Conservation (phyloP, 2,113 vertebrate genomes). For the Formicarius rufipectus region DNA sequence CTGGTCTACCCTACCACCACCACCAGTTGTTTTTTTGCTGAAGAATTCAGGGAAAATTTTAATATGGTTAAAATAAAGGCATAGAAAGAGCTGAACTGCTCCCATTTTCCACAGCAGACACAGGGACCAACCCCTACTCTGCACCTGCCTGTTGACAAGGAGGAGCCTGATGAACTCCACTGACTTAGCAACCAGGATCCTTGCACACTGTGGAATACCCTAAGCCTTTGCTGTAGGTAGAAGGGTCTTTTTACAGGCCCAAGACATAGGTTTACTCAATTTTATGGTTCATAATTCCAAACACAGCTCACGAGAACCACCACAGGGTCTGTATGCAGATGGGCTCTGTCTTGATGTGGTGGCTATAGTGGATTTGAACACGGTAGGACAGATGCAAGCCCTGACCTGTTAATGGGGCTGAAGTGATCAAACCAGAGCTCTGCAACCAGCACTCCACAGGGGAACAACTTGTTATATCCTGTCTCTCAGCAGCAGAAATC, state of each 20-base stretch:
- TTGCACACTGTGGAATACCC: not conserved
- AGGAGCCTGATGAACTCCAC: accelerated
- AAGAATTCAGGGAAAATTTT: not conserved
- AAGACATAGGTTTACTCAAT: not conserved
- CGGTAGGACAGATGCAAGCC: not conserved
- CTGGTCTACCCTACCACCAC: not conserved
- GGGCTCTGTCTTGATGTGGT: accelerated
- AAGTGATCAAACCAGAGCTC: not conserved
- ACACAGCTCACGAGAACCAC: not conserved
- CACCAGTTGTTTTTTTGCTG: not conserved
- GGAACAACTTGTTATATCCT: not conserved
- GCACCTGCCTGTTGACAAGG: not conserved
- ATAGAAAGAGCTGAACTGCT: not conserved
- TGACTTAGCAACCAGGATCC: not conserved
- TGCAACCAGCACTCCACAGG: not conserved
- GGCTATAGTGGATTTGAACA: not conserved
- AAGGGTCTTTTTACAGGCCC: not conserved
- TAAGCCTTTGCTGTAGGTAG: not conserved
- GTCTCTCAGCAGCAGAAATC: not conserved
- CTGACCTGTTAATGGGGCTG: not conserved
- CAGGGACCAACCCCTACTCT: not conserved
- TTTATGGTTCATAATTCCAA: not conserved
- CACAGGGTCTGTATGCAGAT: not conserved
- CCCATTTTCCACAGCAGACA: not conserved
- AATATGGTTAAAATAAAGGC: not conserved